Evolutionary conservation across 2,888 invertebrate species (phyloP).

Genomic region (Graphium colonna): DNA sequence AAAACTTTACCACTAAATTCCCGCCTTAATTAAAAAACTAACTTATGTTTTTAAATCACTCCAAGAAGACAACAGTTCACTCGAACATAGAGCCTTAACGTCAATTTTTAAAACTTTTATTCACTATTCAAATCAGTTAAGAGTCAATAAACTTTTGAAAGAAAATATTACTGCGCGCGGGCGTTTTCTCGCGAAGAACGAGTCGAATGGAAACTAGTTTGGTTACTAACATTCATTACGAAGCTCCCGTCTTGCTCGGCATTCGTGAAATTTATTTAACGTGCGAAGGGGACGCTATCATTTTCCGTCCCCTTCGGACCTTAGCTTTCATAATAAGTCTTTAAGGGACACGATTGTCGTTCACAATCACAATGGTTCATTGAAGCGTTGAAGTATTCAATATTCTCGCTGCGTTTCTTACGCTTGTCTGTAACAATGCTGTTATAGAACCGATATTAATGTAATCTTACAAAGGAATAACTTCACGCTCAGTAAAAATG

Average conservation of each 20-base stretch:
- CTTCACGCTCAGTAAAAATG: neutral
- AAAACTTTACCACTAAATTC: constrained; percentile 4
- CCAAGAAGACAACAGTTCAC: neutral
- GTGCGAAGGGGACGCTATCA: constrained; percentile 10
- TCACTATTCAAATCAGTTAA: neutral
- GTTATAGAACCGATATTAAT: constrained; percentile 8
- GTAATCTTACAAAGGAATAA: constrained; percentile 10
- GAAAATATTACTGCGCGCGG: neutral
- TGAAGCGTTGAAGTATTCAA: constrained; percentile 14
- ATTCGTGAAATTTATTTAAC: constrained; percentile 23
- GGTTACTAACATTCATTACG: constrained; percentile 7
- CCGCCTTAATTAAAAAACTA: constrained; percentile 6
- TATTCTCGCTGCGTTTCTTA: constrained; percentile 20
- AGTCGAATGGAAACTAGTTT: constrained; percentile 18
- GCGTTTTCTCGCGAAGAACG: constrained; percentile 2
- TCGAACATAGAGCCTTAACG: neutral
- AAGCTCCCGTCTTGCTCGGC: constrained; percentile 14
- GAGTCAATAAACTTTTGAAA: constrained; percentile 15
- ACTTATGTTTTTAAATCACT: neutral
- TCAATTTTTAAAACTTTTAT: neutral
- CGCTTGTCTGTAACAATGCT: constrained; percentile 10
- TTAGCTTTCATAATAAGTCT: constrained; percentile 18
- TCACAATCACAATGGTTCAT: constrained; percentile 14
- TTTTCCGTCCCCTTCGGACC: neutral
- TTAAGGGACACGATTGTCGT: constrained; percentile 5